A percentile compares a stretch with the other conserved stretches of the same genome.
Conservation (phyloP, 2,888 invertebrate species). For the Lacanobia wlatinum region DNA sequence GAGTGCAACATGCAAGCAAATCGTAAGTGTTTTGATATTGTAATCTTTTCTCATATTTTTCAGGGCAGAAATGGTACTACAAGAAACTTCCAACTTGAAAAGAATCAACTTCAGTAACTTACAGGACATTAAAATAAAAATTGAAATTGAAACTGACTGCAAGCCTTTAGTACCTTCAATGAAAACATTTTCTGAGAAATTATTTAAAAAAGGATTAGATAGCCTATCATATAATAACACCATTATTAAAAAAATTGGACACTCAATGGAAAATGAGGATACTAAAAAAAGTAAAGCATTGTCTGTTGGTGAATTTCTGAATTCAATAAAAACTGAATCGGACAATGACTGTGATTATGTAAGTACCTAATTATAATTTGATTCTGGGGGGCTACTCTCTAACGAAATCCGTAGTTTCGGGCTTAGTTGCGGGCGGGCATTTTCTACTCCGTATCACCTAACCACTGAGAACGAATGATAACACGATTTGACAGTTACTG, state of each 20-base stretch:
- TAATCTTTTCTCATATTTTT: slow-evolving; percentile 32
- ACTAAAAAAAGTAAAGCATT: slow-evolving; percentile 59
- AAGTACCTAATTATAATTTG: slow-evolving; percentile 41
- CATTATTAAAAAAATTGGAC: slow-evolving; percentile 70
- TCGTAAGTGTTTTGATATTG: background rate
- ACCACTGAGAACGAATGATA: too few species aligned
- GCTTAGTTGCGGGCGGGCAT: too few species aligned
- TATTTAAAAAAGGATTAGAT: slow-evolving; percentile 57
- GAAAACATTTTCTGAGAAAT: slow-evolving; percentile 53
- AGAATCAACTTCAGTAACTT: slow-evolving; percentile 75
- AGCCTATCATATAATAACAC: slow-evolving; percentile 66
- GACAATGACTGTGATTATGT: slow-evolving; percentile 67
- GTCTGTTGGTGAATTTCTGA: slow-evolving; percentile 74
- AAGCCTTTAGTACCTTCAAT: slow-evolving; percentile 54
- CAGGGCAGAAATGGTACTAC: slow-evolving; percentile 74
- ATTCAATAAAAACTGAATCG: slow-evolving; percentile 72
- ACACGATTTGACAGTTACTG: too few species aligned
- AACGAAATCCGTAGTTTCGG: too few species aligned
- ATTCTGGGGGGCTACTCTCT: too few species aligned
- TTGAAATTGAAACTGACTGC: slow-evolving; percentile 62
- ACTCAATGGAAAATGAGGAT: slow-evolving; percentile 19
- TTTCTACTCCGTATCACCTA: too few species aligned
- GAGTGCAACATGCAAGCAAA: background rate
- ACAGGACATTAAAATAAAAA: slow-evolving; percentile 73
- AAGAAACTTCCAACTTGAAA: slow-evolving; percentile 66